Evolutionary conservation across 1,140 invertebrate genomes (phyloP).

Genomic region (Lysiphlebus fabarum): DNA sequence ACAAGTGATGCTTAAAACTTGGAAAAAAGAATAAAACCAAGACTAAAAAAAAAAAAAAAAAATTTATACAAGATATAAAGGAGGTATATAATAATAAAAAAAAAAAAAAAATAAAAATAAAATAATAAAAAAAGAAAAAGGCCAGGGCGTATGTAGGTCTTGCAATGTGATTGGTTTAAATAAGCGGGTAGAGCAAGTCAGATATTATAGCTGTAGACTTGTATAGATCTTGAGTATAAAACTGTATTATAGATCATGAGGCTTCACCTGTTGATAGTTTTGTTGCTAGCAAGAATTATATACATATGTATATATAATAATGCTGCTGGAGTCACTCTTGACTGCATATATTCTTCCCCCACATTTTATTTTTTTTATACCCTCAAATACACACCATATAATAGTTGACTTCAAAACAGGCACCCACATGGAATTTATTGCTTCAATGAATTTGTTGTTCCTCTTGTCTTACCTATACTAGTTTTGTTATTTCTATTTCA

Average conservation of each 20-base stretch:
- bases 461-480: conserved; percentile 3
- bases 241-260: conserved; percentile 6
- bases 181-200: conserved; percentile 18
- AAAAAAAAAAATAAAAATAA: conserved; percentile 4
- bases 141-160: conserved; percentile 30
- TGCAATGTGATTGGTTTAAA: conserved; percentile 25
- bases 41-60: no score
- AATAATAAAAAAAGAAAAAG: conserved; percentile 10
- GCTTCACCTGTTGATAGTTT: conserved; percentile 23
- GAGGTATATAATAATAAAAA: background rate
- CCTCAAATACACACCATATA: background rate
- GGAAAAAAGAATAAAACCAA: no score
- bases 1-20: no score
- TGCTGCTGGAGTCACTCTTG: background rate
- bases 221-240: conserved; percentile 7
- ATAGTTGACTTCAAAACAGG: conserved; percentile 1
- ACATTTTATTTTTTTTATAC: background rate
- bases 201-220: conserved; percentile 12
- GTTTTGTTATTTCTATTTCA: conserved; percentile 9
- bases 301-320: conserved; percentile 3
- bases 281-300: background rate
- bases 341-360: background rate
- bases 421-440: conserved; percentile 29
- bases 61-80: no score
- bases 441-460: conserved; percentile 21